Evolutionary conservation across 2,113 vertebrate species (phyloP).

Genomic region (Pseudonaja textilis): DNA sequence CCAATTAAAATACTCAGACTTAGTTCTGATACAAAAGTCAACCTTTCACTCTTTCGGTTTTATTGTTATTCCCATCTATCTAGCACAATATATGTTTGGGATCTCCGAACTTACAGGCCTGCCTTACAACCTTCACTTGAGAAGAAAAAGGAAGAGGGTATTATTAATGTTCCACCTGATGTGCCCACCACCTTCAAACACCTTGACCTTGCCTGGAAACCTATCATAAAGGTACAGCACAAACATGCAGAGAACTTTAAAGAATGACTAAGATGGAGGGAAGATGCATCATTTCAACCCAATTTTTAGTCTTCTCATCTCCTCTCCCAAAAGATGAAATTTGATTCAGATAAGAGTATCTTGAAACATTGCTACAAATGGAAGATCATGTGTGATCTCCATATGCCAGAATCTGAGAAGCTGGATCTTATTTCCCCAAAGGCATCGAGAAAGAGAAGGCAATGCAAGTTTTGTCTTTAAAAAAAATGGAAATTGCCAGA

Average conservation of each 20-base stretch:
- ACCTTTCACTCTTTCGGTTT: neutral
- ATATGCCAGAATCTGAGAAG: too few relatives aligned
- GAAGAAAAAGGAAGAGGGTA: conserved; percentile 66
- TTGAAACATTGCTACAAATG: too few relatives aligned
- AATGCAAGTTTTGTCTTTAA: neutral
- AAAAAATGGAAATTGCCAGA: neutral
- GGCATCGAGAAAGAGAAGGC: neutral
- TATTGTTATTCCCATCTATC: conserved; percentile 38
- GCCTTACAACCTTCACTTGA: conserved; percentile 36
- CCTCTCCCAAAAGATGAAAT: neutral
- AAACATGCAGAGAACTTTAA: neutral
- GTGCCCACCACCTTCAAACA: conserved; percentile 77
- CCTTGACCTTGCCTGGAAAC: conserved; percentile 84
- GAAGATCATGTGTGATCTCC: neutral
- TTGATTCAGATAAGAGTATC: neutral
- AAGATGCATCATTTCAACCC: neutral
- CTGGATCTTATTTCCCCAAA: neutral
- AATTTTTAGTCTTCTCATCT: neutral
- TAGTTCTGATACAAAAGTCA: neutral
- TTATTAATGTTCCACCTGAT: conserved; percentile 47
- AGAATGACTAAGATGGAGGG: neutral
- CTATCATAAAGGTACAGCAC: conserved; percentile 76
- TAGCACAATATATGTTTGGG: conserved; percentile 88
- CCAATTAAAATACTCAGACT: neutral
- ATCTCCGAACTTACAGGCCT: conserved; percentile 70